These are phyloP conservation scores for Mimas tiliae DNA, from an alignment of 2,888 invertebrate genomes.

Conservation along the genomic window DNA sequence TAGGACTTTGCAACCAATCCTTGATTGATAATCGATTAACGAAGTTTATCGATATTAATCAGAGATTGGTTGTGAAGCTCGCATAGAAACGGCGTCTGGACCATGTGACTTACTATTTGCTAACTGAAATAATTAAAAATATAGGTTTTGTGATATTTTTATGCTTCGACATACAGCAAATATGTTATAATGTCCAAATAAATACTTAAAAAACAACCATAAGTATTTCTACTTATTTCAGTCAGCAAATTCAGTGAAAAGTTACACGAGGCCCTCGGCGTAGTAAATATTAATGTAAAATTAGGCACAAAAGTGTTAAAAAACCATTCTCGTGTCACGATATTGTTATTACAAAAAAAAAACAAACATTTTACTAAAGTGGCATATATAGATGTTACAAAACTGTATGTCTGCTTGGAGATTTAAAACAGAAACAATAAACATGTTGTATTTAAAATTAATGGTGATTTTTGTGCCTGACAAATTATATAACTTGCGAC, in stretches of 20 bases:
- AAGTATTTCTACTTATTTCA: no score
- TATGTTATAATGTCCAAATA: no score
- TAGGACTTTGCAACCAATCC: slow-evolving; percentile 3
- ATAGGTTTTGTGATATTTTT: no score
- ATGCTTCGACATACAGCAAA: no score
- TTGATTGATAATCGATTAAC: not conserved
- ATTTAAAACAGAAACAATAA: slow-evolving; percentile 12
- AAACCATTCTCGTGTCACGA: slow-evolving; percentile 14
- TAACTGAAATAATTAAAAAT: no score
- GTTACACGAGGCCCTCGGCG: not conserved
- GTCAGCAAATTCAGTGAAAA: no score
- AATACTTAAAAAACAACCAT: no score
- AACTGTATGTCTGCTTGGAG: slow-evolving; percentile 13
- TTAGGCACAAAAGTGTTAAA: slow-evolving; percentile 12
- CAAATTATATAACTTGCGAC: slow-evolving; percentile 33
- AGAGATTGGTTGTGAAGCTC: not conserved
- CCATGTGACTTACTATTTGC: no score
- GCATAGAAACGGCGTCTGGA: not conserved
- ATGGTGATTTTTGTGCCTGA: slow-evolving; percentile 55
- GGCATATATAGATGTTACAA: not conserved
- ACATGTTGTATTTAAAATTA: slow-evolving; percentile 34
- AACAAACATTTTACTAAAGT: slow-evolving; percentile 6
- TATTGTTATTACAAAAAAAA: not conserved
- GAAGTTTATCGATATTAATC: not conserved
- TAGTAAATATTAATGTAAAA: not conserved